Percentiles rank a stretch among this genome's conserved stretches.
These are phyloP conservation scores for Trinectes maculatus DNA, from an alignment of 2,113 vertebrate genomes.

Conservation along the genomic window DNA sequence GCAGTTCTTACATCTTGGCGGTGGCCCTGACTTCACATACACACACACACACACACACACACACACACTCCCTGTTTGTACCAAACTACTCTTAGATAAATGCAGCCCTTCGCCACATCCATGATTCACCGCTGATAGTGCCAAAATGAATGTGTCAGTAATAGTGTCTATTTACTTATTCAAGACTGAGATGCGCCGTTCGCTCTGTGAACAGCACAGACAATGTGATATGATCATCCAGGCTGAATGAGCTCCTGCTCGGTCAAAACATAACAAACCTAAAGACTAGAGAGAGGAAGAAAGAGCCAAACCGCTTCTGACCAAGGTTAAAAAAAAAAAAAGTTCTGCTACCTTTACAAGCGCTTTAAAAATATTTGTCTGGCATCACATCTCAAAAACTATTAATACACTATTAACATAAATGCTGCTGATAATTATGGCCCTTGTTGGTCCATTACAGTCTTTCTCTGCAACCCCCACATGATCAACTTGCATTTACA, in stretches of 20 bases:
- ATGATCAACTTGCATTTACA: conserved; percentile 17
- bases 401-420: neutral
- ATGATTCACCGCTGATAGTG: conserved; percentile 61
- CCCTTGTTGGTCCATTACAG: conserved; percentile 5
- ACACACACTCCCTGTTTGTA: too few relatives aligned
- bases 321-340: too few relatives aligned
- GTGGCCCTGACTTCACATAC: conserved; percentile 34
- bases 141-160: conserved; percentile 63
- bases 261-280: neutral
- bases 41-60: too few relatives aligned
- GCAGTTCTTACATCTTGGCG: conserved; percentile 28
- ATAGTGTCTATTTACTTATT: conserved; percentile 62
- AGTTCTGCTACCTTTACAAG: too few relatives aligned
- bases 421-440: neutral
- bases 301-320: too few relatives aligned
- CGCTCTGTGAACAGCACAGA: conserved; percentile 17
- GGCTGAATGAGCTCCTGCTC: neutral
- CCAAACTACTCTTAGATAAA: conserved; percentile 52
- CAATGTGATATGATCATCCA: neutral
- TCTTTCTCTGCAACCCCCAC: conserved; percentile 4
- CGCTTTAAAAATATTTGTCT: too few relatives aligned
- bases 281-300: too few relatives aligned
- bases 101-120: conserved; percentile 57
- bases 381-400: neutral
- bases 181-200: conserved; percentile 48